A percentile compares a stretch with the other conserved stretches of the same genome.
Conservation (phyloP, 2,113 vertebrate species). For the Herpetotheres cachinnans region DNA sequence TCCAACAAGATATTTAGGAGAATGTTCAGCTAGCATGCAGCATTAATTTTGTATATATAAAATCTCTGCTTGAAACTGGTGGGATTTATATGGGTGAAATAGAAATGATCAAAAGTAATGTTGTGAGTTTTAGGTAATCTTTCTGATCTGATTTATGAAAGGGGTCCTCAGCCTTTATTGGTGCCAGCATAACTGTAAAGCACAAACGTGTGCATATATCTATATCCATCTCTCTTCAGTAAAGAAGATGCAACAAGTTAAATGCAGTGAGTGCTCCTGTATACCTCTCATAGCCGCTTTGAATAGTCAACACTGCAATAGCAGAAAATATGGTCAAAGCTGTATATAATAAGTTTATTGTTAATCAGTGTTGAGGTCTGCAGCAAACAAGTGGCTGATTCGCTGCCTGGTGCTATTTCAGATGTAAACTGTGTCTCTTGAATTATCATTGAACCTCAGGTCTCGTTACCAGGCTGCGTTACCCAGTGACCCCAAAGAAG, state of each 20-base stretch:
- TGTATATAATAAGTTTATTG: background rate
- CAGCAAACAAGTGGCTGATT: background rate
- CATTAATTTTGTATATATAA: background rate
- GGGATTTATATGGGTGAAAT: background rate
- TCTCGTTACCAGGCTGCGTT: constrained; percentile 87
- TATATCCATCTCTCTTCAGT: background rate
- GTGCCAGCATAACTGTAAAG: background rate
- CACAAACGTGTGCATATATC: background rate
- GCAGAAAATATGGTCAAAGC: background rate
- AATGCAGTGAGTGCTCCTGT: background rate
- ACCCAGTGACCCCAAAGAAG: constrained; percentile 83
- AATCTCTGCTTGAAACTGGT: background rate
- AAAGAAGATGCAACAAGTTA: background rate
- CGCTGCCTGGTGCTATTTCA: background rate
- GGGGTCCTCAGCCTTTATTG: background rate
- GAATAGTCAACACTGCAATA: background rate
- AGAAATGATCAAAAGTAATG: background rate
- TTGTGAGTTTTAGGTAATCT: background rate
- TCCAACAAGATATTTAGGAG: background rate
- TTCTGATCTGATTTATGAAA: background rate
- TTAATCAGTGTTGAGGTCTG: background rate
- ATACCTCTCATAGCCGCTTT: background rate
- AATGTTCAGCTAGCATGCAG: background rate
- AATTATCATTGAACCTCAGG: constrained; percentile 71
- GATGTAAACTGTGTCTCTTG: background rate